Conservation (phyloP, 1,140 invertebrate species). For the Drosophila mayri region DNA sequence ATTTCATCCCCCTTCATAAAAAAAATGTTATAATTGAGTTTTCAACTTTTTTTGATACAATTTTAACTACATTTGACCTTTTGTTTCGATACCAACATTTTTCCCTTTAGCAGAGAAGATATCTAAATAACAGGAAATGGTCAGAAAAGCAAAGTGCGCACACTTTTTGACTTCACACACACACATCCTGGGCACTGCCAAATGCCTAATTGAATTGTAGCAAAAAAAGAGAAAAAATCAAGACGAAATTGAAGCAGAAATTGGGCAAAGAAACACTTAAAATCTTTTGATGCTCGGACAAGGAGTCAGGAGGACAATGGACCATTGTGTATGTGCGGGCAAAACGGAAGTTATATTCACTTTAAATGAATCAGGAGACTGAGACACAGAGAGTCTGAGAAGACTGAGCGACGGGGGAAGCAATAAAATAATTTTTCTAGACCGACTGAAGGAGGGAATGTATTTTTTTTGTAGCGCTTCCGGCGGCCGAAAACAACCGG, state of each 20-base stretch:
- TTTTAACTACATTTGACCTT: constrained; percentile 3
- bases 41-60: background rate
- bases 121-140: constrained; percentile 43
- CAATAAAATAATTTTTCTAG: constrained; percentile 78
- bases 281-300: constrained; percentile 59
- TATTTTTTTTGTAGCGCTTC: constrained; percentile 77
- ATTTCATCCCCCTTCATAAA: background rate
- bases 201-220: constrained; percentile 75
- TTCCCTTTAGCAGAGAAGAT: constrained; percentile 2
- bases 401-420: constrained; percentile 60
- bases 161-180: constrained; percentile 56
- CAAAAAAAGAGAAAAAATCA: constrained; percentile 38
- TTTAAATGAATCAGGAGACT: constrained; percentile 46
- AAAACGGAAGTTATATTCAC: constrained; percentile 76
- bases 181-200: constrained; percentile 31
- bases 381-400: constrained; percentile 2
- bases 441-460: constrained; percentile 53
- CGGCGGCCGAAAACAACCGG: constrained; percentile 58
- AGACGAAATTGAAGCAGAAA: constrained; percentile 37
- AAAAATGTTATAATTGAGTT: no score
- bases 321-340: constrained; percentile 53
- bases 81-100: background rate
- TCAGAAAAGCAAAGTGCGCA: constrained; percentile 25
- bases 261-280: constrained; percentile 42
- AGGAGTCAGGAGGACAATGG: constrained; percentile 63